Conservation (phyloP, 2,888 invertebrate species). For the Lamproptera curius region DNA sequence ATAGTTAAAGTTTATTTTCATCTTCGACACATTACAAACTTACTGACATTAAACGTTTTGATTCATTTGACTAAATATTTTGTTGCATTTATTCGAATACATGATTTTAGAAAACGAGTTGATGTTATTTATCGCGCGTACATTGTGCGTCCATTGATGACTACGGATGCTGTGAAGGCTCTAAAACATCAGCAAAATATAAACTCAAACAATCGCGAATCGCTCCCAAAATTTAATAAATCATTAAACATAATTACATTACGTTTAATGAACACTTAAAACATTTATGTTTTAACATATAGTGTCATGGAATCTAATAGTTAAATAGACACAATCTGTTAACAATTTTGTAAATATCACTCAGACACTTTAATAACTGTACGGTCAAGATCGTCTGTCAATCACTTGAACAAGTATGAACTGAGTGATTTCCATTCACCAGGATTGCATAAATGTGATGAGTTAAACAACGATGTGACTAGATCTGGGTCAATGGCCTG, state of each 20-base stretch:
- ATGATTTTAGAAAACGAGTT: too few relatives aligned
- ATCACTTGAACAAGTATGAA: constrained; percentile 3
- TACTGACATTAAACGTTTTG: too few relatives aligned
- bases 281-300: not conserved
- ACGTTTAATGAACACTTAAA: too few relatives aligned
- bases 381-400: constrained; percentile 18
- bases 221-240: not conserved
- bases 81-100: too few relatives aligned
- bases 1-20: too few relatives aligned
- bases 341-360: constrained; percentile 5
- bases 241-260: too few relatives aligned
- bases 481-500: constrained; percentile 1
- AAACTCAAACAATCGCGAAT: not conserved
- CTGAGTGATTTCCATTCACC: constrained; percentile 13
- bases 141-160: too few relatives aligned
- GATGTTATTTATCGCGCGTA: too few relatives aligned
- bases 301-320: not conserved
- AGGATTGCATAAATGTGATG: constrained; percentile 14
- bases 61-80: too few relatives aligned
- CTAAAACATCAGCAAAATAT: not conserved
- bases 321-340: not conserved
- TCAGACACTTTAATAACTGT: constrained; percentile 17
- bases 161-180: too few relatives aligned
- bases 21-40: too few relatives aligned
- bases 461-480: not conserved